Percentiles rank a stretch among this genome's conserved stretches.
Conservation (phyloP, 1,140 invertebrate species). For the Drosophila kikkawai region DNA sequence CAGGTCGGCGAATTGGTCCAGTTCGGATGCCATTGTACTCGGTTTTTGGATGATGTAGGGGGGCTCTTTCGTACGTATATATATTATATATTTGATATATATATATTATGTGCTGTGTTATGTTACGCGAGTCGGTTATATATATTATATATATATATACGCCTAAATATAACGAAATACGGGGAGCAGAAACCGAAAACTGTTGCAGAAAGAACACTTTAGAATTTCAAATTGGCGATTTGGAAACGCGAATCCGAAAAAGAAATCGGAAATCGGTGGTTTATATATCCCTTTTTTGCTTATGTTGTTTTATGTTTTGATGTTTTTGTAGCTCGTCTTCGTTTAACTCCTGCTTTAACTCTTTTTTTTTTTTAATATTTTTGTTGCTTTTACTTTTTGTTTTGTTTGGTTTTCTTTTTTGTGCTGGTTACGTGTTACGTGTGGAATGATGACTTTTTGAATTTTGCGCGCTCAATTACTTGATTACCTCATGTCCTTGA, state of each 20-base stretch:
- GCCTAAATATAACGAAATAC: conserved; percentile 15
- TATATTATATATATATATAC: conserved; percentile 32
- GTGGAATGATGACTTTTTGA: conserved; percentile 51
- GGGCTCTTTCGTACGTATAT: background rate
- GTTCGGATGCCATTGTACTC: conserved; percentile 80
- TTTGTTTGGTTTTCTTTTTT: conserved; percentile 2
- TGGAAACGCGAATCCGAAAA: conserved; percentile 14
- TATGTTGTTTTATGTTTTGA: background rate
- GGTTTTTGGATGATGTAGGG: background rate
- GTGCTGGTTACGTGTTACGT: conserved; percentile 5
- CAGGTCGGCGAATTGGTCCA: conserved; percentile 85
- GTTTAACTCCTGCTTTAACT: conserved; percentile 28
- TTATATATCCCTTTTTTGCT: background rate
- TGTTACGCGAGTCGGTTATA: conserved; percentile 22
- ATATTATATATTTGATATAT: conserved; percentile 15
- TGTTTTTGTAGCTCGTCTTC: conserved; percentile 23
- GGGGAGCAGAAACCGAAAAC: conserved; percentile 27
- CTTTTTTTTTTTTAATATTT: conserved; percentile 11
- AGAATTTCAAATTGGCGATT: conserved; percentile 25
- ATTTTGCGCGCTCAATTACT: conserved; percentile 52
- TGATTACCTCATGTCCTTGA: conserved; percentile 61
- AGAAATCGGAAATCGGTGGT: conserved; percentile 8
- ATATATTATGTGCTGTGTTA: conserved; percentile 6
- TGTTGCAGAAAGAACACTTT: conserved; percentile 30
- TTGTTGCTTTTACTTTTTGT: conserved; percentile 10